Base-by-base conservation (phyloP, 2,888 invertebrate genomes). In the Drosophila hamatofila region DNA sequence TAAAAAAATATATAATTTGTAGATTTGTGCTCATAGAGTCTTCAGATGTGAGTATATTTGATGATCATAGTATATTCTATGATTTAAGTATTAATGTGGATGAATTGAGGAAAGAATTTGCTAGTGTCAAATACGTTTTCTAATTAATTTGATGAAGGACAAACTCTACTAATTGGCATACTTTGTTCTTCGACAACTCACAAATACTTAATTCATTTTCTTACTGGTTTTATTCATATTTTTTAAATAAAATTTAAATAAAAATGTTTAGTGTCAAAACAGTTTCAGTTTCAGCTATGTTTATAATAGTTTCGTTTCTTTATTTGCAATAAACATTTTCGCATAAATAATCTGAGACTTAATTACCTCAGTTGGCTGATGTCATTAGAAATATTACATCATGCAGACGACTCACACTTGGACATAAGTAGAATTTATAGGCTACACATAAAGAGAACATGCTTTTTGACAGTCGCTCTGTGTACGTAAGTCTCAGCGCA, bases 361-460 rank as follows among this genome's bases (percentile, higher is more conserved):
- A 54, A 54, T 39, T 54, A n/a, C 39, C 14, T 39, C 23, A 3
- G 27, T n/a, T n/a, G 18, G 25, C 25, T 39, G n/a, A 54, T 54
- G 25, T 18, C 25, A 54, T 18, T 49, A 30, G 30, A 49, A 3
- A 30, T 21, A 18, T 48, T 48, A 30, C 48, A 30, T 48, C 48
- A 48, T 1, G 12, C 27, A 48, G n/a, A 12, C 3, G n/a, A 27
- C 48, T 12, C 27, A 12, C 18, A 12, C 48, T 48, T 30, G 7
- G n/a, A 30, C n/a, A 11, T 30, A 18, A 8, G 14, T 30, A 3
- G 18, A 30, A 3, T n/a, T 48, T 18, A 12, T 30, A 2, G n/a
- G 8, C 46, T 5, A 11, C 2, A 30, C 30, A 68, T 72, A 55
- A 54, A 33, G 37, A 42, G 37, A 18, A 16, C 23, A 37, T 18